Evolutionary conservation across 2,113 vertebrate species (phyloP).

Genomic region (Oreochromis niloticus): DNA sequence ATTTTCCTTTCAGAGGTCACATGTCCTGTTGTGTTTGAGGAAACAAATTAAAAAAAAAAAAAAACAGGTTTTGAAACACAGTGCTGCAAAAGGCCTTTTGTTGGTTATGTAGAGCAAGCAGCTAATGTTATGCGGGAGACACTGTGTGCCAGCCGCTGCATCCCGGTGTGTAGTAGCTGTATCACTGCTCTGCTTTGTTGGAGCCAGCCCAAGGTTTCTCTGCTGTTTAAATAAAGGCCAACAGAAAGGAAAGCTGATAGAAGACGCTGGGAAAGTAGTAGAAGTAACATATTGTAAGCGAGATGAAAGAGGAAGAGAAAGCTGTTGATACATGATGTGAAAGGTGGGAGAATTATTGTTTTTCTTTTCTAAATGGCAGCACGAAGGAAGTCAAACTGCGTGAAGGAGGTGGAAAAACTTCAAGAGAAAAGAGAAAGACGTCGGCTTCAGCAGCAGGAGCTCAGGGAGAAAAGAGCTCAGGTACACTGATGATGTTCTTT

Average conservation of each 20-base stretch:
- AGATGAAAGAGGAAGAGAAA: background rate
- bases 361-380: conserved; percentile 70
- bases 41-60: background rate
- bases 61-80: background rate
- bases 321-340: background rate
- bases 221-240: background rate
- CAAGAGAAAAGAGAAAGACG: conserved; percentile 96
- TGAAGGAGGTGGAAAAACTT: conserved; percentile 98
- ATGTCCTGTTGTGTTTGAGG: background rate
- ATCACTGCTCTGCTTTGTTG: conserved; percentile 17
- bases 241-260: background rate
- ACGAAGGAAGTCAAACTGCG: conserved; percentile 97
- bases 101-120: conserved; percentile 16
- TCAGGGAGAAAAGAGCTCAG: conserved; percentile 96
- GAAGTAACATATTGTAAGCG: background rate
- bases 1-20: background rate
- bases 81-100: conserved; percentile 26
- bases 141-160: conserved; percentile 49
- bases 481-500: conserved; percentile 54
- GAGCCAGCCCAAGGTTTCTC: conserved; percentile 13
- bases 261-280: background rate
- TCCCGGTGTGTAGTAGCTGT: background rate
- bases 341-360: background rate
- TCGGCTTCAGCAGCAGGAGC: conserved; percentile 93
- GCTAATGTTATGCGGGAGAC: conserved; percentile 30